Percentiles rank a stretch among this genome's conserved stretches.
Evolutionary conservation across 2,888 invertebrate genomes (phyloP).

Genomic region (Dynastes grantii): DNA sequence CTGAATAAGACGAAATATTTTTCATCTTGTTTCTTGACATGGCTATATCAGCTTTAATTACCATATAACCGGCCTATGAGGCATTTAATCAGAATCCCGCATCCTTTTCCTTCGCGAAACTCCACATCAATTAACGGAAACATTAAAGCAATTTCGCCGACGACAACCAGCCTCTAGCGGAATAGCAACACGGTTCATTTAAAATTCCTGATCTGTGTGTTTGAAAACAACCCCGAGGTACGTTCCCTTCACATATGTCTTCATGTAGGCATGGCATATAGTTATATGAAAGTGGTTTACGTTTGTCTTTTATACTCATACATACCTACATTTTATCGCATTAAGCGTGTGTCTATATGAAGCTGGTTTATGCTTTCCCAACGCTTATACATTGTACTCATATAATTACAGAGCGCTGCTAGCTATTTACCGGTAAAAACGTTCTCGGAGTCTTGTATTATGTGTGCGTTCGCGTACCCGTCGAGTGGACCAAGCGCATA

Average conservation of each 20-base stretch:
- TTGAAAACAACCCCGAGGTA: conserved; percentile 16
- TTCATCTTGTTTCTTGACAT: neutral
- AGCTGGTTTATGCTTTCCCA: neutral
- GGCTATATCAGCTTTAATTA: conserved; percentile 22
- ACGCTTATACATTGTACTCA: conserved; percentile 11
- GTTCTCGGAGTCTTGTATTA: conserved; percentile 1
- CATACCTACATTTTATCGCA: conserved; percentile 16
- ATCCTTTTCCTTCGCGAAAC: conserved; percentile 23
- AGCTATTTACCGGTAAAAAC: conserved; percentile 11
- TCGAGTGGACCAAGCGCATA: neutral
- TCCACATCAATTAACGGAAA: conserved; percentile 38
- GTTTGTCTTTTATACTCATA: neutral
- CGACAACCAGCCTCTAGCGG: neutral
- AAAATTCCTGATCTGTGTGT: conserved; percentile 19
- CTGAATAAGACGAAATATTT: too few relatives aligned
- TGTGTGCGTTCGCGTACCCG: neutral
- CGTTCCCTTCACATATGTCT: conserved; percentile 1
- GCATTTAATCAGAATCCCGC: conserved; percentile 12
- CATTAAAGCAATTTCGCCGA: conserved; percentile 42
- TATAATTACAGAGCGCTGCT: conserved; percentile 24
- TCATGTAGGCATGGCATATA: neutral
- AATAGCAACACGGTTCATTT: neutral
- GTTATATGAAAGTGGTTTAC: too few relatives aligned
- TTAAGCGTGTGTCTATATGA: neutral
- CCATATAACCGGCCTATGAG: conserved; percentile 8